Evolutionary conservation across 53 echinoderm and acorn worm species (phyloP).

Genomic region (Echinometra lucunter): DNA sequence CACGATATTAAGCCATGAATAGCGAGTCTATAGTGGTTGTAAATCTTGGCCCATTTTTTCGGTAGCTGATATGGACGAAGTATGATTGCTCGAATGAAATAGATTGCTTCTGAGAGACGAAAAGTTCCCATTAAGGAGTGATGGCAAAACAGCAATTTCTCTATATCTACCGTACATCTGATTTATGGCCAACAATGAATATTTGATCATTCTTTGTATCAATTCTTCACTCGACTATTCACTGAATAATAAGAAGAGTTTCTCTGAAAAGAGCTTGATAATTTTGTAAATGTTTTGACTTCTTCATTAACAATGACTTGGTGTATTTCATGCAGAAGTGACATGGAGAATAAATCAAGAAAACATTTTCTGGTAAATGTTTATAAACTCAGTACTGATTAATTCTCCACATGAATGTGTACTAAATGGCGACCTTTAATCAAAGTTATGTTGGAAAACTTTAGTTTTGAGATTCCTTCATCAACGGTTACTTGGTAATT

Average conservation of each 20-base stretch:
- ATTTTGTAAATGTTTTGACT: background rate
- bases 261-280: background rate
- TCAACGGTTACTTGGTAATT: background rate
- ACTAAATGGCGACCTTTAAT: background rate
- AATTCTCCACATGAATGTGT: background rate
- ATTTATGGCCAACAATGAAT: slow-evolving; percentile 23
- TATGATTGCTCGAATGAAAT: slow-evolving; percentile 8
- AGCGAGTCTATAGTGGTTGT: background rate
- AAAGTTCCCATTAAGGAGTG: background rate
- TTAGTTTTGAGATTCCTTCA: background rate
- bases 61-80: background rate
- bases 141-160: background rate
- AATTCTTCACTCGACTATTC: background rate
- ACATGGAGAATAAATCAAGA: background rate
- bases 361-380: background rate
- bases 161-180: background rate
- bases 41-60: slow-evolving; percentile 50
- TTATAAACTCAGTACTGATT: background rate
- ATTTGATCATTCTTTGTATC: background rate
- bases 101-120: background rate
- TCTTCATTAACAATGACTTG: background rate
- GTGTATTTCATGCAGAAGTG: background rate
- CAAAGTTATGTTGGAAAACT: background rate
- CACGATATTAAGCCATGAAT: background rate
- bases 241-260: background rate